These are phyloP conservation scores for Bombus superbus DNA, from an alignment of 1,140 invertebrate genomes.

Conservation along the genomic window DNA sequence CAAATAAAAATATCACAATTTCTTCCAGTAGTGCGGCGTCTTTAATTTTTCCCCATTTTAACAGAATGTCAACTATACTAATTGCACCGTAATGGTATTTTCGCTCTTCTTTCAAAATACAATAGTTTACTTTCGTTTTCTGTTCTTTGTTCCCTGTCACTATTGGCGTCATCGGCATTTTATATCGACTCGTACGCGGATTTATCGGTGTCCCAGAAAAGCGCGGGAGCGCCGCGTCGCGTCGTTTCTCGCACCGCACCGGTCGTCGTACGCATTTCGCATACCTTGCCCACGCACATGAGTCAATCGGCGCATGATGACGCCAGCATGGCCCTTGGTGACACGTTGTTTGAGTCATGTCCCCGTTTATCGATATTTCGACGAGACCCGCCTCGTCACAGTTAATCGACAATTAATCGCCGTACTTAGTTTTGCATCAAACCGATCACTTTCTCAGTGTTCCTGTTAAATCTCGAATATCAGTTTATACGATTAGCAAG, in stretches of 20 bases:
- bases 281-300: conserved; percentile 71
- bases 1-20: too few species aligned
- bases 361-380: conserved; percentile 28
- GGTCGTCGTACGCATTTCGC: conserved; percentile 60
- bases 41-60: not conserved
- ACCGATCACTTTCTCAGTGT: not conserved
- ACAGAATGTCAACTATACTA: not conserved
- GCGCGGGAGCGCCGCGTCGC: conserved; percentile 45
- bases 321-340: conserved; percentile 51
- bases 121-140: not conserved
- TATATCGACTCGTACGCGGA: conserved; percentile 48
- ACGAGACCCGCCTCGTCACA: not conserved
- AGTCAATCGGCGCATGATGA: conserved; percentile 66
- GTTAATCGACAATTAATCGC: conserved; percentile 18
- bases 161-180: conserved; percentile 60
- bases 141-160: conserved; percentile 36
- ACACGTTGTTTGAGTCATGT: conserved; percentile 54
- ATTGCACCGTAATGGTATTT: not conserved
- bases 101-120: not conserved
- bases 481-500: too few species aligned
- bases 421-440: too few species aligned
- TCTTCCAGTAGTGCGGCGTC: not conserved
- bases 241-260: conserved; percentile 53
- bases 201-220: conserved; percentile 66
- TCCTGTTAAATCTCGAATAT: too few species aligned